These are phyloP conservation scores for Triops cancriformis DNA, from an alignment of 1,140 invertebrate genomes.

Conservation along the genomic window DNA sequence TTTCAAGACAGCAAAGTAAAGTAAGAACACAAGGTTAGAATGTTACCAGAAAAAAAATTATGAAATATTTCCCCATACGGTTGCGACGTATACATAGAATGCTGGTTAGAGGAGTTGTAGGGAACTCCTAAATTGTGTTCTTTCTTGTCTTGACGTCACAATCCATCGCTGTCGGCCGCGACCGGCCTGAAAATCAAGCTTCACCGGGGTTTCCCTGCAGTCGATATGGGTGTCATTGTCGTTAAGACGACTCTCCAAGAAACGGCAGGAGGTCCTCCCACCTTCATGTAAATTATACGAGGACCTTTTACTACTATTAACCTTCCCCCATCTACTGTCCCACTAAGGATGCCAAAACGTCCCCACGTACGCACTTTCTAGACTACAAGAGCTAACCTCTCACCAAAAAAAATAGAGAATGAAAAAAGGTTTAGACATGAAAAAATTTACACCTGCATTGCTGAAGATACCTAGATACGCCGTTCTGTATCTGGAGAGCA, in stretches of 20 bases:
- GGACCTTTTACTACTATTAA: neutral
- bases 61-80: no score
- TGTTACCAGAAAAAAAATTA: no score
- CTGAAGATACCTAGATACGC: neutral
- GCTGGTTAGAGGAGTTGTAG: neutral
- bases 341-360: no score
- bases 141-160: neutral
- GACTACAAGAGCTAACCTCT: neutral
- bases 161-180: neutral
- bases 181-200: neutral
- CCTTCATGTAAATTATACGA: constrained; percentile 10
- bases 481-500: no score
- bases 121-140: neutral
- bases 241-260: constrained; percentile 3
- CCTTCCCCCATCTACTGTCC: neutral
- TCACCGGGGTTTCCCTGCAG: neutral
- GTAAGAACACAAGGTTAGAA: no score
- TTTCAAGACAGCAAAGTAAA: no score
- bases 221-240: constrained; percentile 10
- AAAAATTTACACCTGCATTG: neutral
- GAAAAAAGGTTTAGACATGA: neutral
- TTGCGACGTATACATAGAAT: no score
- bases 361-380: neutral
- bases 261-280: constrained; percentile 11
- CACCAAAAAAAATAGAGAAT: neutral